A percentile compares a stretch with the other conserved stretches of the same genome.
Conservation (phyloP, 2,888 invertebrate species). For the Notocelia uddmanniana region DNA sequence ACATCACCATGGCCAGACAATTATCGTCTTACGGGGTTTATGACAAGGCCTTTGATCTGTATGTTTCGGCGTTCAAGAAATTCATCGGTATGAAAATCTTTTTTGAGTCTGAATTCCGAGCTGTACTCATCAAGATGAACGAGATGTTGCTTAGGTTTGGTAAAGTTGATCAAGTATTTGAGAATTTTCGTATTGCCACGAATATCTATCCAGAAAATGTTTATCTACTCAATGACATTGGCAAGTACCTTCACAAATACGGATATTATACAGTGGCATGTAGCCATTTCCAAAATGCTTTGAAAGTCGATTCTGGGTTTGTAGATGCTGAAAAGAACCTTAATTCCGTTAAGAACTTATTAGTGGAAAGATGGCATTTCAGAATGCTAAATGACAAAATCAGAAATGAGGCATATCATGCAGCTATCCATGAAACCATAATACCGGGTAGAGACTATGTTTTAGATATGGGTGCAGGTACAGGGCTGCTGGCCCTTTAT, state of each 20-base stretch:
- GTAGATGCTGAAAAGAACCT: slow-evolving; percentile 88
- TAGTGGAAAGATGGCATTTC: slow-evolving; percentile 93
- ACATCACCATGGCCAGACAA: slow-evolving; percentile 62
- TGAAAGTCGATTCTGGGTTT: slow-evolving; percentile 78
- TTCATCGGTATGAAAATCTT: slow-evolving; percentile 55
- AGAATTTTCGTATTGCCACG: slow-evolving; percentile 65
- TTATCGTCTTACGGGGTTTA: slow-evolving; percentile 58
- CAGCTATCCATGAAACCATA: slow-evolving; percentile 87
- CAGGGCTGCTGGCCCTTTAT: slow-evolving; percentile 90
- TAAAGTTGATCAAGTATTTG: slow-evolving; percentile 67
- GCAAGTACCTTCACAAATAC: slow-evolving; percentile 79
- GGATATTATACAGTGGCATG: slow-evolving; percentile 85
- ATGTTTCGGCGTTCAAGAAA: slow-evolving; percentile 65
- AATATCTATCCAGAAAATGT: slow-evolving; percentile 64
- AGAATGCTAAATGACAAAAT: slow-evolving; percentile 91
- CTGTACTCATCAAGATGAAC: slow-evolving; percentile 60
- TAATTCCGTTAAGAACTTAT: slow-evolving; percentile 88
- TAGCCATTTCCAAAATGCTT: slow-evolving; percentile 84
- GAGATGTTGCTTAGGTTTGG: slow-evolving; percentile 56
- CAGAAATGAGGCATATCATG: slow-evolving; percentile 88
- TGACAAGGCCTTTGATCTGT: slow-evolving; percentile 67
- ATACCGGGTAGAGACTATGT: slow-evolving; percentile 79
- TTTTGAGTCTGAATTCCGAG: slow-evolving; percentile 66
- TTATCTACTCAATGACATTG: slow-evolving; percentile 70
- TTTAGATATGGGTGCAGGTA: slow-evolving; percentile 92